Conservation (phyloP, 2,797 vertebrate species). For the Ptychobarbus kaznakovi region DNA sequence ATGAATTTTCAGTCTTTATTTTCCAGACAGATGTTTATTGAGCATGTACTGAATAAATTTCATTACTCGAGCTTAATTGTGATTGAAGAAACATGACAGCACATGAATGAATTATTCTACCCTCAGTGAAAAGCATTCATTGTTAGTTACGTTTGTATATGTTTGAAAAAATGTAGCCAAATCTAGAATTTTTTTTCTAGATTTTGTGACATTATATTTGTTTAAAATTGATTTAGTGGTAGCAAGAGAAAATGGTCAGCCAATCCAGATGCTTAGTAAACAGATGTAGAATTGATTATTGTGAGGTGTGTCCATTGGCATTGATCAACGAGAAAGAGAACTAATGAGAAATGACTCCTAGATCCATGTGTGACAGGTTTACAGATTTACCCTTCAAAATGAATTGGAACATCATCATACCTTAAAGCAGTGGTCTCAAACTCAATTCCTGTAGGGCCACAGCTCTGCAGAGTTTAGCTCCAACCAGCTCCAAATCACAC, state of each 20-base stretch:
- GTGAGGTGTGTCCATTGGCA: neutral
- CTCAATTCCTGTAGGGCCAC: no score
- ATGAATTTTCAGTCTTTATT: neutral
- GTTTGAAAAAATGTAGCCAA: neutral
- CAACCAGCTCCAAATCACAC: no score
- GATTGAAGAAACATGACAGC: neutral
- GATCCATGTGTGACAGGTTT: conserved; percentile 7
- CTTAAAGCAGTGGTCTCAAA: no score
- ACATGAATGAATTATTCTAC: neutral
- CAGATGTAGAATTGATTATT: conserved; percentile 33
- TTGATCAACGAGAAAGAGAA: neutral
- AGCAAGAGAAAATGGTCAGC: neutral
- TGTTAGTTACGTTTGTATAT: neutral
- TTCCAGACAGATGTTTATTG: neutral
- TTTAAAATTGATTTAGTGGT: neutral
- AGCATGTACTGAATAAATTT: neutral
- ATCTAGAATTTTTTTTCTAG: neutral
- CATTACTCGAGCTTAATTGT: neutral
- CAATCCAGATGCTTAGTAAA: conserved; percentile 11
- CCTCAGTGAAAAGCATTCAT: neutral
- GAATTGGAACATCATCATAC: neutral
- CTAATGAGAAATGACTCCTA: conserved; percentile 7
- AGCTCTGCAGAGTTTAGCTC: no score
- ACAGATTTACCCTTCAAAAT: conserved; percentile 5
- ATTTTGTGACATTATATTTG: neutral